Conservation (phyloP, 2,888 invertebrate species). For the Harpalus rufipes region DNA sequence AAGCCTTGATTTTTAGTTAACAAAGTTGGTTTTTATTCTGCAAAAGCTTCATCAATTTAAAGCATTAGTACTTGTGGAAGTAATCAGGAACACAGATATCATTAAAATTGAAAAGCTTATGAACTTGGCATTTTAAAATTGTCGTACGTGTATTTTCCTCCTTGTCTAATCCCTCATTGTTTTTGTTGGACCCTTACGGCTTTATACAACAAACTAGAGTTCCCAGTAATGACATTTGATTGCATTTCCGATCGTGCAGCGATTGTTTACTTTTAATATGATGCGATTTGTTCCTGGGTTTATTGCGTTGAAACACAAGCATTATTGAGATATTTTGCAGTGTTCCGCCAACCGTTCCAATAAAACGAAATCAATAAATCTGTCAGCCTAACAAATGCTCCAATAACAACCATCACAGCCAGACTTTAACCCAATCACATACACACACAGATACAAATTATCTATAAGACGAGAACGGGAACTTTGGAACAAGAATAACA, state of each 20-base stretch:
- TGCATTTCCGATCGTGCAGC: background rate
- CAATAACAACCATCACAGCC: conserved; percentile 26
- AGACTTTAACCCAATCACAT: conserved; percentile 34
- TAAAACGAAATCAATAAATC: conserved; percentile 49
- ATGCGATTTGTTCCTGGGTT: background rate
- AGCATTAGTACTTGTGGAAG: too few relatives aligned
- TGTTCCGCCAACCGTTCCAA: conserved; percentile 20
- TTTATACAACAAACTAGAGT: conserved; percentile 2
- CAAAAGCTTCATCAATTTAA: too few relatives aligned
- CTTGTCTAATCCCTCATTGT: background rate
- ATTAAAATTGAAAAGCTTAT: too few relatives aligned
- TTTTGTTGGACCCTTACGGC: background rate
- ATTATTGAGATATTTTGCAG: conserved; percentile 39
- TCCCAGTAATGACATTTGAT: background rate
- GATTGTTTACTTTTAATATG: conserved; percentile 36
- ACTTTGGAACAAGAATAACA: background rate
- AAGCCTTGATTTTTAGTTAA: too few relatives aligned
- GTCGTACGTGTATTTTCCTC: too few relatives aligned
- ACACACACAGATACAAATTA: background rate
- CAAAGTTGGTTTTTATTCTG: too few relatives aligned
- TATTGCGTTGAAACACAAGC: conserved; percentile 16
- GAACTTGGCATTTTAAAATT: too few relatives aligned
- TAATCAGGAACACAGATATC: too few relatives aligned
- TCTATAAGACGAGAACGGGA: background rate
- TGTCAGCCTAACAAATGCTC: conserved; percentile 31